A percentile compares a stretch with the other conserved stretches of the same genome.
phyloP scores from a whole-genome alignment of 2,888 invertebrate genomes.

The Torymus texanus region DNA sequence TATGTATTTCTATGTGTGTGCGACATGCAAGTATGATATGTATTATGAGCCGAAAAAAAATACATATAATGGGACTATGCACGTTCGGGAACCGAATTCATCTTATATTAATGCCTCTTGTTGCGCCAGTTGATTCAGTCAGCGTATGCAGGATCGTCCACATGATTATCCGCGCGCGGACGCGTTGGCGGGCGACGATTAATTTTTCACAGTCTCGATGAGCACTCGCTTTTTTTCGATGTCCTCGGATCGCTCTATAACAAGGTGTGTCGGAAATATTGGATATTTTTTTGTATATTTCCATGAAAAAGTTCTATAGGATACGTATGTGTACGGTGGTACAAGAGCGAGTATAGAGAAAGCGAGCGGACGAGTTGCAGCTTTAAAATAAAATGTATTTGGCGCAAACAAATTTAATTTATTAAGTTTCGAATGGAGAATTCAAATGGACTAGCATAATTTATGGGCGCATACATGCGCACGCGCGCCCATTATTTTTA shows the following conservation, averaged over 20 bases:
- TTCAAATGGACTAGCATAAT: constrained; percentile 17
- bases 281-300: not conserved
- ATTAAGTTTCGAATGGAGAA: constrained; percentile 7
- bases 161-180: not conserved
- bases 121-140: not conserved
- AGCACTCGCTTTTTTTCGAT: not conserved
- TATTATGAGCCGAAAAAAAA: too few species aligned
- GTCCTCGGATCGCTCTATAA: not conserved
- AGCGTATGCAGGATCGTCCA: not conserved
- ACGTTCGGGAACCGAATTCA: not conserved
- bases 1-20: too few species aligned
- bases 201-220: constrained; percentile 27
- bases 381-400: constrained; percentile 14
- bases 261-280: too few species aligned
- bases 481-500: not conserved
- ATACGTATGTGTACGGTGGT: not conserved
- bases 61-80: not conserved
- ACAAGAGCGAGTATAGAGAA: too few species aligned
- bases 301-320: not conserved
- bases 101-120: constrained; percentile 42
- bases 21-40: too few species aligned
- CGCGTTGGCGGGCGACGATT: not conserved
- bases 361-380: not conserved
- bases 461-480: not conserved
- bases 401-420: constrained; percentile 6